A percentile compares a stretch with the other conserved stretches of the same genome.
Conservation (phyloP, 1,140 invertebrate genomes). For the Battus philenor region DNA sequence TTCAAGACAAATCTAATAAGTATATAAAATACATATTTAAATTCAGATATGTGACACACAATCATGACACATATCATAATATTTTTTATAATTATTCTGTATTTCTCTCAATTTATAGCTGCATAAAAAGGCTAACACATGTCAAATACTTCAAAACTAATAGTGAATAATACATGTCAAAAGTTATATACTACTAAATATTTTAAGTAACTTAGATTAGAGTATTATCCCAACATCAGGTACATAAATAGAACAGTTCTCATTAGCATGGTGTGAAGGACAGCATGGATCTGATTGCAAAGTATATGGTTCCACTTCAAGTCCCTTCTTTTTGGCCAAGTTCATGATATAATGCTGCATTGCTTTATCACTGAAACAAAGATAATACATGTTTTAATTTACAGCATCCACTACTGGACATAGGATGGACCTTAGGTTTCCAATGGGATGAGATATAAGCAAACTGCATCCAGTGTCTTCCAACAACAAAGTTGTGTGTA, state of each 20-base stretch:
- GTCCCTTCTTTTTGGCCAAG: constrained; percentile 38
- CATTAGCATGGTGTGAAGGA: constrained; percentile 29
- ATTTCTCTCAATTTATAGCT: no score
- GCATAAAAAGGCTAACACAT: no score
- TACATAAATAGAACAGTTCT: constrained; percentile 49
- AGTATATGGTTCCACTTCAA: constrained; percentile 40
- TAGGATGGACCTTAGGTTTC: no score
- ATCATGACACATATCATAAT: no score
- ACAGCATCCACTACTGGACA: no score
- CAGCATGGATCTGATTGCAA: constrained; percentile 26
- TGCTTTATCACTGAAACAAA: constrained; percentile 44
- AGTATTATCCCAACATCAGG: constrained; percentile 49
- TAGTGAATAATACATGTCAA: constrained; percentile 4
- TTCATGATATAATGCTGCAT: constrained; percentile 41
- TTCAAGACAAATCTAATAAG: no score
- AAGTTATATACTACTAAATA: not conserved
- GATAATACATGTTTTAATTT: not conserved
- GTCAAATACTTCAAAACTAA: not conserved
- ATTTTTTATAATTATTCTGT: no score
- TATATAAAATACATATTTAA: no score
- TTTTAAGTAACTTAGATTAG: constrained; percentile 21
- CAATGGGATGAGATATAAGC: no score
- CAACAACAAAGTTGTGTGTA: no score
- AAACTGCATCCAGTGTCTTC: no score
- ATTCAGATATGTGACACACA: no score